Evolutionary conservation across 2,888 invertebrate genomes (phyloP).

Genomic region (Cyrtodaria siliqua): DNA sequence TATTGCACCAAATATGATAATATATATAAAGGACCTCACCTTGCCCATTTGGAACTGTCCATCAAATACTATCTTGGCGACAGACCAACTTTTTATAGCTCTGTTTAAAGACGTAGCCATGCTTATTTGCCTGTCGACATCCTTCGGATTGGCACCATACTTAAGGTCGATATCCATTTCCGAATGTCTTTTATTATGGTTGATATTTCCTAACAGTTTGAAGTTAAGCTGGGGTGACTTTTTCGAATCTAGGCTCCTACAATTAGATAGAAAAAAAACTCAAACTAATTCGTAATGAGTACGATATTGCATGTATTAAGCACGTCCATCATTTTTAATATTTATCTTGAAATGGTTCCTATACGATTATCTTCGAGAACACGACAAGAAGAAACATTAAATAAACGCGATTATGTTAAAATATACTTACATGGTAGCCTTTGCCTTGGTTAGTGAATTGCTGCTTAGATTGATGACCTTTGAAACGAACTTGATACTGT

Average conservation of each 20-base stretch:
- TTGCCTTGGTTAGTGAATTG: constrained; percentile 64
- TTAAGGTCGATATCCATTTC: constrained; percentile 54
- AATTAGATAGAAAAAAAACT: background rate
- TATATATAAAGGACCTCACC: constrained; percentile 22
- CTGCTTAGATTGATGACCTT: constrained; percentile 70
- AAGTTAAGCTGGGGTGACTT: constrained; percentile 47
- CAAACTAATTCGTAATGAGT: too few relatives aligned
- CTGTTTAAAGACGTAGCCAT: constrained; percentile 49
- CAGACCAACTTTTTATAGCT: constrained; percentile 35
- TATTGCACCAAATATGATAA: too few relatives aligned
- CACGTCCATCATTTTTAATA: too few relatives aligned
- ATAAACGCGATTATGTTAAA: too few relatives aligned
- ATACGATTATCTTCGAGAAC: too few relatives aligned
- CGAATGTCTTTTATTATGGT: constrained; percentile 63
- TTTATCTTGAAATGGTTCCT: too few relatives aligned
- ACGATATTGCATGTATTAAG: too few relatives aligned
- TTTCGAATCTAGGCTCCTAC: constrained; percentile 62
- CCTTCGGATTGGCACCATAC: constrained; percentile 66
- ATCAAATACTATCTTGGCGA: constrained; percentile 27
- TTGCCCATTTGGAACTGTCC: constrained; percentile 43
- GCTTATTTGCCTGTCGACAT: constrained; percentile 56
- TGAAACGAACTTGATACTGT: constrained; percentile 67
- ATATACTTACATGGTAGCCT: constrained; percentile 65
- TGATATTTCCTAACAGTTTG: constrained; percentile 50
- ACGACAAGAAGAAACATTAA: too few relatives aligned